A percentile compares a stretch with the other conserved stretches of the same genome.
Conservation (phyloP, 2,113 vertebrate species). For the Hippocampus zosterae region DNA sequence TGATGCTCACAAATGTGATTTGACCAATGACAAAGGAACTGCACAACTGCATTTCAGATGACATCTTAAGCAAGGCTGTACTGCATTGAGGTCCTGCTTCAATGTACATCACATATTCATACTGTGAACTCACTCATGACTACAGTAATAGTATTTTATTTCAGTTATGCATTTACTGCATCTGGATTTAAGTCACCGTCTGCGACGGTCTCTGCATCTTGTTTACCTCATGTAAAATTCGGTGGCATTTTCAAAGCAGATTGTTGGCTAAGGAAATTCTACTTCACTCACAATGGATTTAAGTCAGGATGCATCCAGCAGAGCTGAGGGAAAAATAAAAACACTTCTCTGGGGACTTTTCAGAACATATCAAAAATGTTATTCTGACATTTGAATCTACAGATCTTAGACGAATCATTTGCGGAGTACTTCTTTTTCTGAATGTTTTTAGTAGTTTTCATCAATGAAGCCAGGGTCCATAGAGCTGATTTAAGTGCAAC, state of each 20-base stretch:
- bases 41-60: slow-evolving; percentile 16
- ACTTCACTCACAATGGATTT: no score
- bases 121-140: slow-evolving; percentile 1
- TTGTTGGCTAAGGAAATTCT: neutral
- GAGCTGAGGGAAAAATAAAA: no score
- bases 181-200: neutral
- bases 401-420: no score
- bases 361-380: no score
- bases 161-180: neutral
- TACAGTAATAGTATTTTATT: neutral
- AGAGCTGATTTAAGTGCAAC: no score
- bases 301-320: no score
- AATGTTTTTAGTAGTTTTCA: neutral
- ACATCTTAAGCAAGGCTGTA: neutral
- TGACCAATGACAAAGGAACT: neutral
- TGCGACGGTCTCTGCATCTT: neutral
- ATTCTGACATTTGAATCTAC: no score
- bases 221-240: neutral
- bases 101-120: neutral
- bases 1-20: slow-evolving; percentile 25
- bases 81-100: neutral
- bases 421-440: neutral
- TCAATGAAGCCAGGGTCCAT: neutral
- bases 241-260: neutral
- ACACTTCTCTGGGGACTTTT: no score